A percentile compares a stretch with the other conserved stretches of the same genome.
Conservation (phyloP, 2,888 invertebrate species). For the Augochlorella aurata region DNA sequence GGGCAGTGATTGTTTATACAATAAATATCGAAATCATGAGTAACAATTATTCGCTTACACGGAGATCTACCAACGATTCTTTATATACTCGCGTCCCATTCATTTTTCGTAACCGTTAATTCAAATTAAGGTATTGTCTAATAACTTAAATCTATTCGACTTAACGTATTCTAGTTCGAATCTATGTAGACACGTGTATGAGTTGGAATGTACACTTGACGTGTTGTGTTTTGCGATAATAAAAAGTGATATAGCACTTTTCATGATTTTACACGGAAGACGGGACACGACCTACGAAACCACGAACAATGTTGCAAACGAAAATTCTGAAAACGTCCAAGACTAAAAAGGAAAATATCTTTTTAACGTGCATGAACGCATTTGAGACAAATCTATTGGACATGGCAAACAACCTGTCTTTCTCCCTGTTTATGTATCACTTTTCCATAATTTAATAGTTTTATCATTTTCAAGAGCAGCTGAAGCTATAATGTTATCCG, state of each 20-base stretch:
- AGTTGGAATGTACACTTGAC: slow-evolving; percentile 2
- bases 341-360: slow-evolving; percentile 4
- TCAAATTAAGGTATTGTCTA: not conserved
- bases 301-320: not conserved
- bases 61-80: not conserved
- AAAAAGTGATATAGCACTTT: slow-evolving; percentile 7
- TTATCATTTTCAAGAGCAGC: slow-evolving; percentile 99
- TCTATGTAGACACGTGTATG: not conserved
- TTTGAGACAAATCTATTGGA: slow-evolving; percentile 10
- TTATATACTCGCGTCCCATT: not conserved
- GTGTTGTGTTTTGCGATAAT: not conserved
- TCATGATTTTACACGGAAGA: not conserved
- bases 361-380: slow-evolving; percentile 12
- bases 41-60: slow-evolving; percentile 10
- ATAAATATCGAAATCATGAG: slow-evolving; percentile 26
- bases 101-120: slow-evolving; percentile 3
- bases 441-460: slow-evolving; percentile 99
- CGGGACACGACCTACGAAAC: not conserved
- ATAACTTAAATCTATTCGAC: slow-evolving; percentile 13
- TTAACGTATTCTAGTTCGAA: slow-evolving; percentile 1
- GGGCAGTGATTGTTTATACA: slow-evolving; percentile 10
- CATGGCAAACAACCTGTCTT: not conserved
- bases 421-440: slow-evolving; percentile 88
- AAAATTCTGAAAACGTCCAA: slow-evolving; percentile 7
- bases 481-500: slow-evolving; percentile 99